phyloP scores from a whole-genome alignment of 2,113 vertebrate species.

The Cichladusa arquata region DNA sequence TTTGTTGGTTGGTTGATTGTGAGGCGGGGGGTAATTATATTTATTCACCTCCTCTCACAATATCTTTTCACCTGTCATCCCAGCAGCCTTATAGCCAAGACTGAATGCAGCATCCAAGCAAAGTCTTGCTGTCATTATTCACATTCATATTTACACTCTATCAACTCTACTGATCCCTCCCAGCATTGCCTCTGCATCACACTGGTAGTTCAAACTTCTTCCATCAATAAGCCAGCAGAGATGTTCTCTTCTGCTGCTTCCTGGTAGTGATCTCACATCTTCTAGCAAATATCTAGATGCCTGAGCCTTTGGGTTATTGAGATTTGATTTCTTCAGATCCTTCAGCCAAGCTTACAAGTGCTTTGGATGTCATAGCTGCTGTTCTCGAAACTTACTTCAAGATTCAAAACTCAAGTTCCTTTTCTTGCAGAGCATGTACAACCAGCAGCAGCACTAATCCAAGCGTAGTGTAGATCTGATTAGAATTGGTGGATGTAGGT shows the following conservation, averaged over 20 bases:
- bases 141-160: neutral
- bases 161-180: neutral
- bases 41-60: neutral
- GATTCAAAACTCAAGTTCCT: neutral
- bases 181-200: neutral
- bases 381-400: neutral
- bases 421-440: neutral
- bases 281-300: neutral
- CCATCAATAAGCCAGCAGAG: neutral
- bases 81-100: neutral
- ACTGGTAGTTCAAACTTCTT: neutral
- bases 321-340: neutral
- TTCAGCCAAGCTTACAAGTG: neutral
- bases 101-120: neutral
- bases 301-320: neutral
- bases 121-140: neutral
- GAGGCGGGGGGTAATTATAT: neutral
- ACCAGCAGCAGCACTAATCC: neutral
- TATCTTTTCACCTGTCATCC: neutral
- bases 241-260: neutral
- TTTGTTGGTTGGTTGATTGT: neutral
- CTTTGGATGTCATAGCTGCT: neutral
- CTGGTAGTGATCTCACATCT: neutral
- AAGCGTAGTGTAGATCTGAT: neutral
- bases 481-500: neutral